These are phyloP conservation scores for Seriola rivoliana DNA, from an alignment of 2,113 vertebrate species.

Conservation along the genomic window DNA sequence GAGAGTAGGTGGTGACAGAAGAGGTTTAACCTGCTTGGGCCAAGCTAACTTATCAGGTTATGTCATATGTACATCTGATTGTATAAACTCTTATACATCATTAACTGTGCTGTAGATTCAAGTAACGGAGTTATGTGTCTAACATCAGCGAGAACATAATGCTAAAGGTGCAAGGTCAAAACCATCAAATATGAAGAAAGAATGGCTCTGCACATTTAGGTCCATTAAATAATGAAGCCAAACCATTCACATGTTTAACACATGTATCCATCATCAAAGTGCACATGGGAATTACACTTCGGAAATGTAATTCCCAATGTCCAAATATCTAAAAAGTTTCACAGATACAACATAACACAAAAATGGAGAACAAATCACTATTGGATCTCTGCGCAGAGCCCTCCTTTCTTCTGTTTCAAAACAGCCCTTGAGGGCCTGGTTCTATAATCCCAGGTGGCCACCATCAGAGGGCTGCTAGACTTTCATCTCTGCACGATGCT, in stretches of 20 bases:
- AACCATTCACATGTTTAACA: background rate
- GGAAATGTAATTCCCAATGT: background rate
- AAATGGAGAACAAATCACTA: background rate
- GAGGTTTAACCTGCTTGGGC: background rate
- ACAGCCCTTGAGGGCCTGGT: conserved; percentile 8
- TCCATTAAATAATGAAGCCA: background rate
- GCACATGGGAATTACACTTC: background rate
- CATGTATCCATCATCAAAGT: background rate
- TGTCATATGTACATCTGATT: background rate
- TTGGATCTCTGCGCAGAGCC: background rate
- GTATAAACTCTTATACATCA: background rate
- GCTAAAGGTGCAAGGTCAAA: background rate
- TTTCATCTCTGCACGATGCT: conserved; percentile 58
- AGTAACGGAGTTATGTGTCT: background rate
- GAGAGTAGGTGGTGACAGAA: background rate
- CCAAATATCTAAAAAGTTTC: background rate
- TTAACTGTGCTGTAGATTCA: background rate
- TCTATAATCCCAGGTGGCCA: conserved; percentile 29
- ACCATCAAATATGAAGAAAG: background rate
- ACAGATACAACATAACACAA: background rate
- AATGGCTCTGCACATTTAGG: background rate
- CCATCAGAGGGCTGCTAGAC: conserved; percentile 18
- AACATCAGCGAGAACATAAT: background rate
- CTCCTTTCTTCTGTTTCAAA: conserved; percentile 14
- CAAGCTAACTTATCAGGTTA: background rate